These are phyloP conservation scores for Anoplopoma fimbria DNA, from an alignment of 2,113 vertebrate species.

Conservation along the genomic window DNA sequence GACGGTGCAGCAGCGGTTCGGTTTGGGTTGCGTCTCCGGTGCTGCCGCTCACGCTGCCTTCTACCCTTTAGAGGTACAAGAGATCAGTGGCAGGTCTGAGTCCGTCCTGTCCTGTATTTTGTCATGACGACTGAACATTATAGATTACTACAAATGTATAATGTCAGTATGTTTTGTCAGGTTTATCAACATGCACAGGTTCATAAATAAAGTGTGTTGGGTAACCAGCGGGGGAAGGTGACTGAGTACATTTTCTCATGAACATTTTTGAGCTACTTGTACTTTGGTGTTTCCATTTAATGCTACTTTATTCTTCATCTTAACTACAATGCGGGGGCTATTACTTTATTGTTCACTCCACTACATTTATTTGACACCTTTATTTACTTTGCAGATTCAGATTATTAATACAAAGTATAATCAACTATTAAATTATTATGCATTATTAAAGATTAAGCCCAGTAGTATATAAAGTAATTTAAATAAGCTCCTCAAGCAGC, in stretches of 20 bases:
- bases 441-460: no score
- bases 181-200: not conserved
- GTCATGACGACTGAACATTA: not conserved
- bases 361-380: not conserved
- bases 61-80: slow-evolving; percentile 84
- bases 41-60: slow-evolving; percentile 81
- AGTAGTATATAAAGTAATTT: no score
- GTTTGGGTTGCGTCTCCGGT: slow-evolving; percentile 82
- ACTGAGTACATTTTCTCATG: not conserved
- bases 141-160: no score
- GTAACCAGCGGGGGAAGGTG: not conserved
- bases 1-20: slow-evolving; percentile 81
- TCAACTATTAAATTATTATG: no score
- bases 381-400: not conserved
- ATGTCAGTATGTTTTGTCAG: not conserved
- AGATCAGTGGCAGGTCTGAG: not conserved
- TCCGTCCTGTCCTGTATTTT: slow-evolving; percentile 15
- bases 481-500: no score
- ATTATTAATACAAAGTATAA: no score
- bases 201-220: not conserved
- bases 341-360: not conserved
- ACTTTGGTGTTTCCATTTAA: not conserved
- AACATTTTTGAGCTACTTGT: not conserved
- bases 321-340: no score
- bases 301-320: not conserved